phyloP scores from a whole-genome alignment of 2,113 vertebrate genomes.

The Tinamus guttatus region DNA sequence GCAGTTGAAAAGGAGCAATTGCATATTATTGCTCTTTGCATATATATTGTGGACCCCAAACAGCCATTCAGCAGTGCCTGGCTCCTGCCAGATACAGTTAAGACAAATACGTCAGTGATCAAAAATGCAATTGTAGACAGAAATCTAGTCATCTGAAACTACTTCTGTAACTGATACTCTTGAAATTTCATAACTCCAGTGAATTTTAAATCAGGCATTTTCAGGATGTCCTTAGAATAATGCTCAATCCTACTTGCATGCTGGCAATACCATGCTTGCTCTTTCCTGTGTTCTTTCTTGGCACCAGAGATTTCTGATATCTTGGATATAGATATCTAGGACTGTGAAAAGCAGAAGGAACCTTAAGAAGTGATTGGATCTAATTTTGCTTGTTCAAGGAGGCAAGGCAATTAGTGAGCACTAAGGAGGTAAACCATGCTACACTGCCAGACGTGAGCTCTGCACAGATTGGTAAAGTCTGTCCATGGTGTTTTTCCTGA shows the following conservation, averaged over 20 bases:
- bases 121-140: background rate
- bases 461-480: slow-evolving; percentile 9
- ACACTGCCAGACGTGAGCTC: background rate
- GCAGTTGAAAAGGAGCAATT: background rate
- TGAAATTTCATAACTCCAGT: background rate
- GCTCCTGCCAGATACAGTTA: background rate
- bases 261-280: fast-evolving
- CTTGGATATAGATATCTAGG: background rate
- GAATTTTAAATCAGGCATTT: background rate
- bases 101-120: background rate
- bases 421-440: background rate
- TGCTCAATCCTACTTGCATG: background rate
- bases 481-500: slow-evolving; percentile 12
- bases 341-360: background rate
- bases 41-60: background rate
- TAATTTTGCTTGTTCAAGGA: background rate
- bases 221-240: background rate
- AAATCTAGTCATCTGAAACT: background rate
- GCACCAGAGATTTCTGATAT: background rate
- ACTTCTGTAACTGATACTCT: background rate
- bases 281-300: background rate
- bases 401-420: background rate
- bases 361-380: background rate
- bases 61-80: background rate
- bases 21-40: background rate